Base-by-base conservation (phyloP, 2,797 vertebrate genomes). In the Kryptolebias ocellatus region DNA sequence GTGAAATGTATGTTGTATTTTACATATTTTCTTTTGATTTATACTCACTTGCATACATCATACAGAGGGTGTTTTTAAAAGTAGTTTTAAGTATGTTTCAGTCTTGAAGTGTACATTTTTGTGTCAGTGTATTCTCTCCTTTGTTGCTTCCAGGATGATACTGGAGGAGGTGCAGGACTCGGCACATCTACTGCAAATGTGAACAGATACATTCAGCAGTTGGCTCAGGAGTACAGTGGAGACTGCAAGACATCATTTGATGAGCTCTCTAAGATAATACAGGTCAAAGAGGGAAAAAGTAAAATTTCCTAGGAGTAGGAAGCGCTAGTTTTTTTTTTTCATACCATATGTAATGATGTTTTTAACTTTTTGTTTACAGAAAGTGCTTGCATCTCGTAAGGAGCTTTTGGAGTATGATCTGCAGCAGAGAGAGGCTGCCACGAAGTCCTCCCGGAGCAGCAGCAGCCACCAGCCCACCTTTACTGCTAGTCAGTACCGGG, bases 221-320 rank as follows among this genome's bases (percentile, higher is more conserved):
- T 99, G 83, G 98, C 98, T 4, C 98, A 99, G 88, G 98, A 98
- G 66, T 99, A 99, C 78, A 98, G 97, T 1, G 98, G 98, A 17
- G 98, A 99, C 83, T 99, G 98, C 93, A 99, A 97, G 92, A 97
- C 95, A 18, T 99, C 98, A 29, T 99, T 99, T 0, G 98, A 99
- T 34, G 98, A 99, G 28, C 96, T 99, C 44, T 99, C 98, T 62
- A 99, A 99, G 90, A 99, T 99, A 74, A 99, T 99, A 77, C 98
- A 99, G 96, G 98, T 99, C 81, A 16, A 59, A 42, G 18, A 50
- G 0, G 2, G 11, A 12, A 12, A 16, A 51, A 50, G 0, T 53
- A 1, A 0, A n/a, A 52, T 29, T 69, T 45, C 4, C 1, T 14
- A 0, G 0, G 20, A 20, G 2, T 6, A 27, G 0, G 0, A 9